Conservation (phyloP, 2,888 invertebrate genomes). For the Reticulitermes lucifugus region DNA sequence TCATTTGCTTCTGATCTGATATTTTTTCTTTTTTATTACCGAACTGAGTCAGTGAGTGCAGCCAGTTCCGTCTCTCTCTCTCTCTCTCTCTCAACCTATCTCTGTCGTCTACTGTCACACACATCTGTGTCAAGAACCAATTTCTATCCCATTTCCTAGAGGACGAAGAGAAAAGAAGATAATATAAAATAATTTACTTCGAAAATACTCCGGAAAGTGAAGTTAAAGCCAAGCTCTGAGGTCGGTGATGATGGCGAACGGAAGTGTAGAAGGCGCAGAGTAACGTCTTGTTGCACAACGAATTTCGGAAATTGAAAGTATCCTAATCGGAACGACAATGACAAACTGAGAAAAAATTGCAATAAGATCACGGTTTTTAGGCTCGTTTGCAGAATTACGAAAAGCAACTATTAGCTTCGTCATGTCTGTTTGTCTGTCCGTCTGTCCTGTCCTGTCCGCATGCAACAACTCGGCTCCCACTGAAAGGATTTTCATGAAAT, state of each 20-base stretch:
- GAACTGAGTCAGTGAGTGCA: not conserved
- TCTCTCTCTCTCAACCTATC: not conserved
- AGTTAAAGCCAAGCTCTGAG: not conserved
- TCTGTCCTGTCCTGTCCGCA: no score
- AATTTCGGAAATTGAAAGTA: not conserved
- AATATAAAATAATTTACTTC: slow-evolving; percentile 4
- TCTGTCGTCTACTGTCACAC: slow-evolving; percentile 38
- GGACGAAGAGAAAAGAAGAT: slow-evolving; percentile 39
- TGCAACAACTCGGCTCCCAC: no score
- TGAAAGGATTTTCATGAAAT: no score
- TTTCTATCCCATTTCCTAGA: slow-evolving; percentile 47
- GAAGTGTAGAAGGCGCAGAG: not conserved
- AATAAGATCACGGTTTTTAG: no score
- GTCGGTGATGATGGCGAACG: not conserved
- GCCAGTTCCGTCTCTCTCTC: not conserved
- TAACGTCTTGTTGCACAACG: not conserved
- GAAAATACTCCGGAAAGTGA: slow-evolving; percentile 14
- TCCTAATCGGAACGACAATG: no score
- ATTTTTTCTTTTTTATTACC: not conserved
- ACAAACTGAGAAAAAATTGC: no score
- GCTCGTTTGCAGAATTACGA: no score
- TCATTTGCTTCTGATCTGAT: not conserved
- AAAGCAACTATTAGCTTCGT: no score
- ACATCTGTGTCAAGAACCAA: slow-evolving; percentile 46
- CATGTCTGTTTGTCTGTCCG: no score